Conservation (phyloP, 2,888 invertebrate genomes). For the Chrysolina haemoptera region DNA sequence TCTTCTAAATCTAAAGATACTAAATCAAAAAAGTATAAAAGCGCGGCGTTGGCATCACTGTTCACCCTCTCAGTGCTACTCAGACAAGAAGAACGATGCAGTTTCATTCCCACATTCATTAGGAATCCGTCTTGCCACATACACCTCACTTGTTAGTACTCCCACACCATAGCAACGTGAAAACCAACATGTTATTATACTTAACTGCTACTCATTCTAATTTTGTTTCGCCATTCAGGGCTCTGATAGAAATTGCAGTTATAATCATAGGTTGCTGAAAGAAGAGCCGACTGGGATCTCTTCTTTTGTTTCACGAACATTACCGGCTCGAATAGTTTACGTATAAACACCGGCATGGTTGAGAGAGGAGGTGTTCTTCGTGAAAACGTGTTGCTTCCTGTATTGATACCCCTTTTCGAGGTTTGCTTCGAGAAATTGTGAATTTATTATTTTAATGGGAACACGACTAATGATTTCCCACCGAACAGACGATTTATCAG, state of each 20-base stretch:
- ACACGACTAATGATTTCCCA: neutral
- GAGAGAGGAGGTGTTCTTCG: neutral
- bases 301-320: conserved; percentile 25
- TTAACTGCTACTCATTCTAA: conserved; percentile 46
- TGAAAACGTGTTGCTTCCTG: neutral
- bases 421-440: neutral
- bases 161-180: conserved; percentile 46
- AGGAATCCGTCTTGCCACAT: conserved; percentile 44
- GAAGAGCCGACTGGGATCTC: conserved; percentile 14
- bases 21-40: neutral
- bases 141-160: conserved; percentile 50
- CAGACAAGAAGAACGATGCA: conserved; percentile 4
- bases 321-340: conserved; percentile 15
- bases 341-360: neutral
- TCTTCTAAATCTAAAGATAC: too few relatives aligned
- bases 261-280: conserved; percentile 41
- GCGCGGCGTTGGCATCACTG: neutral
- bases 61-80: neutral
- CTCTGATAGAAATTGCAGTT: conserved; percentile 45
- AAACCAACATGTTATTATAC: conserved; percentile 48
- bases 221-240: conserved; percentile 43
- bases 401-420: neutral
- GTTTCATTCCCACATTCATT: conserved; percentile 48
- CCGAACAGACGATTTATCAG: too few relatives aligned
- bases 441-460: neutral